These are phyloP conservation scores for Nilaparvata lugens DNA, from an alignment of 1,140 invertebrate genomes.

Conservation along the genomic window DNA sequence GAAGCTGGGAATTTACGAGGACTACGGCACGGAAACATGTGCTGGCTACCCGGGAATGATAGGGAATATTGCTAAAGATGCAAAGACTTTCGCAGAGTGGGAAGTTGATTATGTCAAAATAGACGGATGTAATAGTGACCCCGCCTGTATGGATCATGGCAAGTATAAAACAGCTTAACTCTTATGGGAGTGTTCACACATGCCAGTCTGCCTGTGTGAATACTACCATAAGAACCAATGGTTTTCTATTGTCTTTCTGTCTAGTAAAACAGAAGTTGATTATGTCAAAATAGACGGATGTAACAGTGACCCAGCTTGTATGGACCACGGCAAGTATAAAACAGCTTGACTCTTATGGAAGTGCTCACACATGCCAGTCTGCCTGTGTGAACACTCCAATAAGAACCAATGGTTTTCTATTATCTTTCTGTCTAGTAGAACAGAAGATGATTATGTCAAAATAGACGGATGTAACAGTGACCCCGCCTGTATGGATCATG, in stretches of 20 bases:
- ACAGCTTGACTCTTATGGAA: too few species aligned
- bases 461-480: slow-evolving; percentile 90
- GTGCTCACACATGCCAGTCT: too few species aligned
- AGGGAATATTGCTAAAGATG: slow-evolving; percentile 75
- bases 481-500: slow-evolving; percentile 22
- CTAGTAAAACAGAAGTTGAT: too few species aligned
- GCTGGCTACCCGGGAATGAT: slow-evolving; percentile 89
- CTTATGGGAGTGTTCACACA: too few species aligned
- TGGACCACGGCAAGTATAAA: slow-evolving; percentile 21
- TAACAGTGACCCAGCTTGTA: slow-evolving; percentile 51
- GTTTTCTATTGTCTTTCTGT: too few species aligned
- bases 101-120: slow-evolving; percentile 93
- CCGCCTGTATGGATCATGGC: slow-evolving; percentile 23
- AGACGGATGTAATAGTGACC: slow-evolving; percentile 85
- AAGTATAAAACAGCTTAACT: too few species aligned
- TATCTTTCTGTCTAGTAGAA: too few species aligned
- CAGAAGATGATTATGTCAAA: slow-evolving; percentile 93
- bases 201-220: too few species aligned
- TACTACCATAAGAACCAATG: too few species aligned
- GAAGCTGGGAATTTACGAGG: slow-evolving; percentile 95
- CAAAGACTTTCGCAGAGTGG: slow-evolving; percentile 90
- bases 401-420: too few species aligned
- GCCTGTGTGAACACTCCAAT: too few species aligned
- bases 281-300: slow-evolving; percentile 96
- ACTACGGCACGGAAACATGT: slow-evolving; percentile 91